Base-by-base conservation (phyloP, 2,888 invertebrate species). In the Byasa hedistus region DNA sequence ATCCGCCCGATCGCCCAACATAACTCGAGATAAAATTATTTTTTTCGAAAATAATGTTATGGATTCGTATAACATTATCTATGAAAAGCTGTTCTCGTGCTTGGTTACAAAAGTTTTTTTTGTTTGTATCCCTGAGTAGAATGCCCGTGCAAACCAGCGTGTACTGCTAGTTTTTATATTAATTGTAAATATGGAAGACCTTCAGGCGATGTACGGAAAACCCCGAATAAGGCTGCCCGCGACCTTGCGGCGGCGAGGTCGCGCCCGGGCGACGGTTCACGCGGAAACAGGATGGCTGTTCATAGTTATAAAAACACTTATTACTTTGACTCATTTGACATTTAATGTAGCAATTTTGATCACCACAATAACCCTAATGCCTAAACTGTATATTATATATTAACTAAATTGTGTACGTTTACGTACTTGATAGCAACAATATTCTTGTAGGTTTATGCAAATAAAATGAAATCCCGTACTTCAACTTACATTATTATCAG, bases 121-220 rank as follows among this genome's bases (percentile, higher is more conserved):
- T 15, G 39, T 39, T 39, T 39, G 15, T 39, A 39, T 39, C 12
- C 15, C 39, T 39, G 39, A 12, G 39, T 2, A 15, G 12, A 15
- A 3, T 39, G 39, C 12, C 39, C 3, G 15, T 39, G 39, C 39
- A 39, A 15, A 39, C 39, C 39, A 10, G 12, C 39, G 39, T 10
- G 48, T 19, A 48, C 12, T 19, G 3, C 19, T 48, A 48, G 48
- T 48, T 55, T 12, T 73, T 77, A 73, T 76, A 75, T 75, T 74
- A 77, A 73, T 78, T 79, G 83, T 81, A 79, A 82, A 81, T 81
- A 82, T 75, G 77, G 79, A 79, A 84, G 84, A 85, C 84, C 86
- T 86, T 85, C 83, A 78, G 82, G 78, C 82, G 78, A 77, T 80
- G 81, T 71, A 82, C 86, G 86, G 86, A 87, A 87, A 86, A 77